A percentile compares a stretch with the other conserved stretches of the same genome.
These are phyloP conservation scores for Nasonia vitripennis DNA, from an alignment of 1,140 invertebrate species.

Conservation along the genomic window DNA sequence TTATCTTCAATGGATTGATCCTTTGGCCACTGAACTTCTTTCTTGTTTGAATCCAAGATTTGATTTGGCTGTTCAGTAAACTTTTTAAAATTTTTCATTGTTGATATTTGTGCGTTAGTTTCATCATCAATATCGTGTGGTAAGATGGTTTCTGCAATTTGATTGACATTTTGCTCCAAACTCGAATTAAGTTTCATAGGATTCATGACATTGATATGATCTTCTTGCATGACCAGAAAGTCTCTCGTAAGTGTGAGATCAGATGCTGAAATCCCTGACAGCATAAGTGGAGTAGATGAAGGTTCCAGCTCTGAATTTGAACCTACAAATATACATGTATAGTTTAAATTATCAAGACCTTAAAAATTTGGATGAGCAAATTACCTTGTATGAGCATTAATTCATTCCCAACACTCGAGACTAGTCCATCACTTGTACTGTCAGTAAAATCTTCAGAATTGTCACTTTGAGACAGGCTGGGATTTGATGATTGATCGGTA, in stretches of 20 bases:
- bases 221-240: constrained; percentile 72
- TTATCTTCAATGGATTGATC: constrained; percentile 43
- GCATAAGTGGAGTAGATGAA: constrained; percentile 67
- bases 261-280: constrained; percentile 66
- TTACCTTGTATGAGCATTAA: constrained; percentile 72
- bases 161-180: constrained; percentile 33
- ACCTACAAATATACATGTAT: constrained; percentile 51
- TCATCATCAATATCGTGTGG: constrained; percentile 50
- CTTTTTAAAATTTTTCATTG: constrained; percentile 43
- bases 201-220: constrained; percentile 70
- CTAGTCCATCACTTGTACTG: constrained; percentile 64
- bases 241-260: constrained; percentile 70
- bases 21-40: constrained; percentile 45
- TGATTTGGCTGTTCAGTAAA: constrained; percentile 29
- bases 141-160: constrained; percentile 44
- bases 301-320: constrained; percentile 66
- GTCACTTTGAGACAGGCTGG: constrained; percentile 62
- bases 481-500: constrained; percentile 59
- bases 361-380: constrained; percentile 34
- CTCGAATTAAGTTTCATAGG: constrained; percentile 60
- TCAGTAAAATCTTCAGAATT: constrained; percentile 67
- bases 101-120: constrained; percentile 43
- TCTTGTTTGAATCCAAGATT: constrained; percentile 30
- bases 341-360: constrained; percentile 11
- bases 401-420: constrained; percentile 68